phyloP scores from a whole-genome alignment of 2,888 invertebrate species.

The Conomelus anceps region DNA sequence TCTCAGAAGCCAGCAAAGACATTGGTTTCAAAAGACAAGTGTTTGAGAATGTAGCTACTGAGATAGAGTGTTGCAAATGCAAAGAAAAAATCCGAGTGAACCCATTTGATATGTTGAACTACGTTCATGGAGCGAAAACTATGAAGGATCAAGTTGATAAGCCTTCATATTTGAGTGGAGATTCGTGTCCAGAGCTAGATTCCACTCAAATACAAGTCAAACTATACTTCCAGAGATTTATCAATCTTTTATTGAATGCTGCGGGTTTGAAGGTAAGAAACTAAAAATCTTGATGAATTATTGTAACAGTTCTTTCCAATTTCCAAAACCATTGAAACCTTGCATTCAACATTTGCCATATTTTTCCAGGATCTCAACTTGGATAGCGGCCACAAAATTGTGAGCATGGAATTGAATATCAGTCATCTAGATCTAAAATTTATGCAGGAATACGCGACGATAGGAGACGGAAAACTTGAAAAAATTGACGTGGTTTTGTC shows the following conservation, averaged over 20 bases:
- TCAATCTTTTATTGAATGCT: background rate
- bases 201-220: background rate
- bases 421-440: background rate
- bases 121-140: background rate
- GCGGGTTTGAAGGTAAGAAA: background rate
- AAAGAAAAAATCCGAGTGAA: background rate
- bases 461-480: background rate
- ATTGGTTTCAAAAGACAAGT: background rate
- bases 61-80: background rate
- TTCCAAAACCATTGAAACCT: too few relatives aligned
- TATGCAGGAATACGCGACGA: background rate
- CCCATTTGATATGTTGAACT: background rate
- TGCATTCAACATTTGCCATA: background rate
- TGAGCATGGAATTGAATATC: background rate
- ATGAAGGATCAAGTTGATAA: background rate
- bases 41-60: background rate
- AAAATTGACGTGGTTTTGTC: background rate
- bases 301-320: too few relatives aligned
- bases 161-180: background rate
- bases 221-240: background rate
- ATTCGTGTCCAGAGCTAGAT: background rate
- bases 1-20: background rate
- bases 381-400: background rate
- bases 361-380: background rate
- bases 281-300: background rate